phyloP scores from a whole-genome alignment of 2,113 vertebrate species.

The Dasyurus viverrinus region DNA sequence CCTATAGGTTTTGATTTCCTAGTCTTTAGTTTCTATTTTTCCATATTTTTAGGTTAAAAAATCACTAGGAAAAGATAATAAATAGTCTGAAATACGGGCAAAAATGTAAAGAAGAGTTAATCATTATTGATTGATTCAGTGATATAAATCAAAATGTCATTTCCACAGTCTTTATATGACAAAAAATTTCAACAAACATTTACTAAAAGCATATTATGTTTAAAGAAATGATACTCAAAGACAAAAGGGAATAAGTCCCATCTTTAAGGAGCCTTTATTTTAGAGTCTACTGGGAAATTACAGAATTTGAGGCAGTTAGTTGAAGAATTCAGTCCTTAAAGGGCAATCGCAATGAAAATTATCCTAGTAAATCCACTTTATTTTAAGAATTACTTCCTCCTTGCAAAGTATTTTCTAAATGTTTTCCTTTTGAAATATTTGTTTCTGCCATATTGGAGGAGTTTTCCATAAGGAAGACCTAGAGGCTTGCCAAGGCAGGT shows the following conservation, averaged over 20 bases:
- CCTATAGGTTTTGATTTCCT: background rate
- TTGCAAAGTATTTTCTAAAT: background rate
- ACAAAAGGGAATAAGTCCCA: background rate
- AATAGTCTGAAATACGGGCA: slow-evolving; percentile 27
- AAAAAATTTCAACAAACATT: background rate
- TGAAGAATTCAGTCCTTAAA: slow-evolving; percentile 52
- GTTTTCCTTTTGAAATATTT: slow-evolving; percentile 14
- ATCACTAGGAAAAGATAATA: background rate
- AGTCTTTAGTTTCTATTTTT: slow-evolving; percentile 13
- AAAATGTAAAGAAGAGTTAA: slow-evolving; percentile 21
- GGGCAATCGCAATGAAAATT: slow-evolving; percentile 29
- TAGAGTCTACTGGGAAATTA: background rate
- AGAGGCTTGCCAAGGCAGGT: background rate
- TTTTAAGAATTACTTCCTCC: slow-evolving; percentile 29
- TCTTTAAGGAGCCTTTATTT: background rate
- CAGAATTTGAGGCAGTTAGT: slow-evolving; percentile 29
- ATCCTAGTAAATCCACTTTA: slow-evolving; percentile 10
- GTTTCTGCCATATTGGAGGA: background rate
- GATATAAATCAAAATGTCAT: slow-evolving; percentile 33
- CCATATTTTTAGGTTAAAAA: background rate
- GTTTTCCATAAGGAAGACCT: background rate
- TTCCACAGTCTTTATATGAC: background rate
- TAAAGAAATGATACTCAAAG: background rate
- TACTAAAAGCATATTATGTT: background rate
- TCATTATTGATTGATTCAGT: slow-evolving; percentile 53